A percentile compares a stretch with the other conserved stretches of the same genome.
Conservation (phyloP, 2,797 vertebrate genomes). For the Scarus forsteni region DNA sequence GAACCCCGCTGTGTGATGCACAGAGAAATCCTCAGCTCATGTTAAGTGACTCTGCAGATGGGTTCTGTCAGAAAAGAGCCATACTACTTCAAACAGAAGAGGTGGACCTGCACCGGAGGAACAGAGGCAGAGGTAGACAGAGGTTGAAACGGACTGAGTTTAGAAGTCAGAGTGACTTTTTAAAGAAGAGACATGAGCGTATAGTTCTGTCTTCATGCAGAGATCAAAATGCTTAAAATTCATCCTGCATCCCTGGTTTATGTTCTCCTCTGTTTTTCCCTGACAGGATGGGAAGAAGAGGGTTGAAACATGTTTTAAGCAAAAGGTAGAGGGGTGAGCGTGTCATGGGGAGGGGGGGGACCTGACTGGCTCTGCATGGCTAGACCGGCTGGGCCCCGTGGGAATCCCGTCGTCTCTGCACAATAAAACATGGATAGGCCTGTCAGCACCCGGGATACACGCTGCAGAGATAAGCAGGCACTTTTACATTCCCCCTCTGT, state of each 20-base stretch:
- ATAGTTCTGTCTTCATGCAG: slow-evolving; percentile 2
- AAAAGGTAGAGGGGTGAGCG: slow-evolving; percentile 3
- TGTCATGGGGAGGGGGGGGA: not conserved
- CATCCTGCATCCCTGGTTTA: slow-evolving; percentile 21
- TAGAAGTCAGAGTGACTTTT: slow-evolving; percentile 1
- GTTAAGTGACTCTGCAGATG: slow-evolving; percentile 61
- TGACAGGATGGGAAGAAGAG: slow-evolving; percentile 23
- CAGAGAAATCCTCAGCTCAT: slow-evolving; percentile 21
- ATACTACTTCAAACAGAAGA: slow-evolving; percentile 34
- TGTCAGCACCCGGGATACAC: slow-evolving; percentile 78
- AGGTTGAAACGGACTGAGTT: slow-evolving; percentile 1
- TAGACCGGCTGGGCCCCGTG: slow-evolving; percentile 64
- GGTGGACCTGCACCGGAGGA: slow-evolving; percentile 15
- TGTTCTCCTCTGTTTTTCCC: slow-evolving; percentile 9
- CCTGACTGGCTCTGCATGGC: slow-evolving; percentile 57
- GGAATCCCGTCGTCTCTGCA: slow-evolving; percentile 68
- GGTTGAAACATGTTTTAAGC: slow-evolving; percentile 25
- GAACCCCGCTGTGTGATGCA: slow-evolving; percentile 9
- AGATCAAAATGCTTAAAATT: slow-evolving; percentile 45
- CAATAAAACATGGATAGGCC: slow-evolving; percentile 82
- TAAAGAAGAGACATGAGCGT: slow-evolving; percentile 17
- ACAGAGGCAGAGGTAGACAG: slow-evolving; percentile 2
- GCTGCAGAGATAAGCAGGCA: slow-evolving; percentile 69
- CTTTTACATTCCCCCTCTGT: slow-evolving; percentile 50
- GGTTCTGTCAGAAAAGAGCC: slow-evolving; percentile 38